Percentiles rank a stretch among this genome's conserved stretches.
These are phyloP conservation scores for Candidula unifasciata DNA, from an alignment of 2,888 invertebrate species.

Conservation along the genomic window DNA sequence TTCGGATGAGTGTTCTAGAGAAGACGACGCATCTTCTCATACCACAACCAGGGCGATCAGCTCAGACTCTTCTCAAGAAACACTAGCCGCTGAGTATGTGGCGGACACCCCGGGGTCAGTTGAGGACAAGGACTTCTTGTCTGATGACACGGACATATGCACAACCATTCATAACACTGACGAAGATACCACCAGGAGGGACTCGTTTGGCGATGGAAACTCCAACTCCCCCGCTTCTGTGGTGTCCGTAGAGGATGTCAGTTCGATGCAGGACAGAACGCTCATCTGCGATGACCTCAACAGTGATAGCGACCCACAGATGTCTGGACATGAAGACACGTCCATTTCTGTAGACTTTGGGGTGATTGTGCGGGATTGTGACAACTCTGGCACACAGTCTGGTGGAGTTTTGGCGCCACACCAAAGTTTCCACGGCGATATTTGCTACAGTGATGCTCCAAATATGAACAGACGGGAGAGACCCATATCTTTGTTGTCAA, in stretches of 20 bases:
- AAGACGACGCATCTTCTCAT: slow-evolving; percentile 45
- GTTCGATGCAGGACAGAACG: slow-evolving; percentile 39
- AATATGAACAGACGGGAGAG: slow-evolving; percentile 67
- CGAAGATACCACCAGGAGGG: background rate
- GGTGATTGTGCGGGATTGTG: background rate
- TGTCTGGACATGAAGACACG: slow-evolving; percentile 24
- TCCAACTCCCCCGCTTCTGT: slow-evolving; percentile 45
- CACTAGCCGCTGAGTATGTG: slow-evolving; percentile 42
- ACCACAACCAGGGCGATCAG: slow-evolving; percentile 45
- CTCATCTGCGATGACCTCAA: slow-evolving; percentile 16
- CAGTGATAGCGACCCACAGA: background rate
- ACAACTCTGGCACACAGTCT: background rate
- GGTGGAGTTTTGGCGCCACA: background rate
- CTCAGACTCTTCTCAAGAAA: slow-evolving; percentile 49
- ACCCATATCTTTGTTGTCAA: slow-evolving; percentile 75
- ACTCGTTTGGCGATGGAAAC: slow-evolving; percentile 38
- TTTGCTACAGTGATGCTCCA: slow-evolving; percentile 17
- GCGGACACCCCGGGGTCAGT: slow-evolving; percentile 47
- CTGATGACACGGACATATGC: slow-evolving; percentile 42
- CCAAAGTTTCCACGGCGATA: background rate
- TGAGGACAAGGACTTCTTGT: slow-evolving; percentile 46
- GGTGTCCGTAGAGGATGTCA: slow-evolving; percentile 51
- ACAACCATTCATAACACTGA: background rate
- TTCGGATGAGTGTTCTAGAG: slow-evolving; percentile 48
- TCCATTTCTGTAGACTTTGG: background rate